Conservation (phyloP, 2,113 vertebrate species). For the Pterocles gutturalis region DNA sequence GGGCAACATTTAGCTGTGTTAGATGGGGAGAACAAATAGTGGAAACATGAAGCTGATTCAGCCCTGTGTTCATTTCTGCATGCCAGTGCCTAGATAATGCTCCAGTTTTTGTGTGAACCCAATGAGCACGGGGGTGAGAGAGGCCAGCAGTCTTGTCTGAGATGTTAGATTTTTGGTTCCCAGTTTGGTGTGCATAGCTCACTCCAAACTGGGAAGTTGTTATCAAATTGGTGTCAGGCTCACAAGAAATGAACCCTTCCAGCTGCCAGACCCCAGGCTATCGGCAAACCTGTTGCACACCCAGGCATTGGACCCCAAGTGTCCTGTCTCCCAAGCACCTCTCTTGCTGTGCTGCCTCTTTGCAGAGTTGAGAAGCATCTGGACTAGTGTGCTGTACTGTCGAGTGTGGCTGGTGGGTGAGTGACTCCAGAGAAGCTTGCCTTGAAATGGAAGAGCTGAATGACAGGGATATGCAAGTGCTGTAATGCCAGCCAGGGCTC, state of each 20-base stretch:
- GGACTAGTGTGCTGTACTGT: not conserved
- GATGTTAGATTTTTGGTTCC: not conserved
- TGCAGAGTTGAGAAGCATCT: not conserved
- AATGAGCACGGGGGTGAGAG: not conserved
- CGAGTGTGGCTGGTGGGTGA: rapidly evolving
- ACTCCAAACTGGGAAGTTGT: not conserved
- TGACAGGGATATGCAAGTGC: not conserved
- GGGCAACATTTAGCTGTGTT: not conserved
- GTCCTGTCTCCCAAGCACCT: not conserved
- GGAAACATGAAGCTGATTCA: not conserved
- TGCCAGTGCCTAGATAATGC: not conserved
- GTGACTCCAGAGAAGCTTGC: not conserved
- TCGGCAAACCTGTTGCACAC: not conserved
- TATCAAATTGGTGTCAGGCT: not conserved
- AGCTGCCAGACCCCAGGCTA: not conserved
- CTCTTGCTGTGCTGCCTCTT: not conserved
- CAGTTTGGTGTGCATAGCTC: not conserved
- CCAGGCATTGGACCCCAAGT: rapidly evolving
- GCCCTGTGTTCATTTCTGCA: not conserved
- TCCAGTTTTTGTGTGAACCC: not conserved
- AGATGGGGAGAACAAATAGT: not conserved
- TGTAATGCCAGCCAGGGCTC: not conserved
- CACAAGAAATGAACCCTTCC: not conserved
- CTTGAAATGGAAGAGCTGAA: not conserved
- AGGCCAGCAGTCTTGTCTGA: not conserved